Evolutionary conservation across 2,113 vertebrate species (phyloP).

Genomic region (Electrona antarctica): DNA sequence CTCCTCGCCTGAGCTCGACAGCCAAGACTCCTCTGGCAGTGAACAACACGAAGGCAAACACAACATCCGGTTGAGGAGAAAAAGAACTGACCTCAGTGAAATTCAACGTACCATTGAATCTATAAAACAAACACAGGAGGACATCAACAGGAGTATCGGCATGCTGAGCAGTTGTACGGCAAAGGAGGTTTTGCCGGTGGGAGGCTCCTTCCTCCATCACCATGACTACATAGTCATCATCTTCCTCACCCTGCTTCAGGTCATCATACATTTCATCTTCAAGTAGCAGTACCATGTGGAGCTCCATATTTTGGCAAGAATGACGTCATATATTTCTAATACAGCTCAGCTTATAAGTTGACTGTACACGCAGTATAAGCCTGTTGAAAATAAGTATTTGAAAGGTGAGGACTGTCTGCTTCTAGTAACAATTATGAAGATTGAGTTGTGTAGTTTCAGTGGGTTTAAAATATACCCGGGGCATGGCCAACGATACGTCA

Average conservation of each 20-base stretch:
- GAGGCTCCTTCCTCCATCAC: conserved; percentile 89
- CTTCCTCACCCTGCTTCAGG: conserved; percentile 90
- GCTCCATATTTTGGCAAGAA: too few relatives aligned
- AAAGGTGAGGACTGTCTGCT: too few relatives aligned
- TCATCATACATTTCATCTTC: conserved; percentile 92
- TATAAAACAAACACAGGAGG: conserved; percentile 94
- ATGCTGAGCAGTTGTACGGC: conserved; percentile 85
- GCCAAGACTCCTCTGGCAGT: conserved; percentile 94
- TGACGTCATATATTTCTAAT: too few relatives aligned
- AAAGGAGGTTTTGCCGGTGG: conserved; percentile 76
- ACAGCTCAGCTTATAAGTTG: too few relatives aligned
- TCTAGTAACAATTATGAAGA: conserved; percentile 87
- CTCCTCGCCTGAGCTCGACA: conserved; percentile 94
- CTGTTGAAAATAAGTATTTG: too few relatives aligned
- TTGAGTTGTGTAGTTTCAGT: conserved; percentile 98
- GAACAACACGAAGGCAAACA: conserved; percentile 91
- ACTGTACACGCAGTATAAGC: too few relatives aligned
- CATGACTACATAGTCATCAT: conserved; percentile 91
- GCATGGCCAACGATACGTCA: conserved; percentile 94
- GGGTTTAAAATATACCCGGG: conserved; percentile 98
- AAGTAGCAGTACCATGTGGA: conserved; percentile 79
- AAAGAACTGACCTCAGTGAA: conserved; percentile 90
- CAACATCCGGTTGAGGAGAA: conserved; percentile 88
- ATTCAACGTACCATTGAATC: conserved; percentile 96
- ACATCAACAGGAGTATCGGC: conserved; percentile 93